Evolutionary conservation across 2,888 invertebrate species (phyloP), one percentile per base, ranked within the genome.

Genomic region (Dyspetes luteomarginatus): DNA sequence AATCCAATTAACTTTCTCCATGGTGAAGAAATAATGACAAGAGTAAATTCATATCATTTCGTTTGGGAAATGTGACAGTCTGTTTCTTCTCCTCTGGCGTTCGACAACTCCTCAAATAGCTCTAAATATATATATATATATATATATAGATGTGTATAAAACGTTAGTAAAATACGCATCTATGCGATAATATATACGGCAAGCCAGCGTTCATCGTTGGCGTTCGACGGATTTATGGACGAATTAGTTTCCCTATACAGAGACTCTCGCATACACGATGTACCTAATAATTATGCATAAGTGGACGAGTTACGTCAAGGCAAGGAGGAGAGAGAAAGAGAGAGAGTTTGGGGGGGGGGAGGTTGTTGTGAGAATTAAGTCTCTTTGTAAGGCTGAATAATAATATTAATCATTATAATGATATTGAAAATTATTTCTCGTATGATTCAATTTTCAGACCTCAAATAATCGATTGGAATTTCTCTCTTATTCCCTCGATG

Each of bases 201-300:
- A 41, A 73, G 76, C 75, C 76, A 80, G 75, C 71, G 80, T 67
- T 71, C 75, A 67, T 71, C 80, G 80, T 76, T n/a, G n/a, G 60
- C 52, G 65, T 71, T 76, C 75, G 75, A 80, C 75, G 80, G 75
- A 80, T 73, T 81, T 81, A 73, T 69, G 81, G 76, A 72, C 68
- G 68, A 81, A 77, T 81, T 73, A 77, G 72, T 77, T 64, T 81
- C 62, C 76, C 56, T 24, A 24, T 65, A 69, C 64, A 55, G 64
- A 52, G 41, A 55, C 76, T 41, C 74, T 24, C 45, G 43, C 12
- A 19, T n/a, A 2, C 24, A 9, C 12, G 24, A 1, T 48, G 30
- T 65, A 64, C 30, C 55, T 72, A 56, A 56, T 74, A 48, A 19
- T 12, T 36, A 62, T 73, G 62, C 72, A 73, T 73, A 62, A 52